Evolutionary conservation across 1,140 invertebrate genomes (phyloP).

Genomic region (Berghia stephanieae): DNA sequence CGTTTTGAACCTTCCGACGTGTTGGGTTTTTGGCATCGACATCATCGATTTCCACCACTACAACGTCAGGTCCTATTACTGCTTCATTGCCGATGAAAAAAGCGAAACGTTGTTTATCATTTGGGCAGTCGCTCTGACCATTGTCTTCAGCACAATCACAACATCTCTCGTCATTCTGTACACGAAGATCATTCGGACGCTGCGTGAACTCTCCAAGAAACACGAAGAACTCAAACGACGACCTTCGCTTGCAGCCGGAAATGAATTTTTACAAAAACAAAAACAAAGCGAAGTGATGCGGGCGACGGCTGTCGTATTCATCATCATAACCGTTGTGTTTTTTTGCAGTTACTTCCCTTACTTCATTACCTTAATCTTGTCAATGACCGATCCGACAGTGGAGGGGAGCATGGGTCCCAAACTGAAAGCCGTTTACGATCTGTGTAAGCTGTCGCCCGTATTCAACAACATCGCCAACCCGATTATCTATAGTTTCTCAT

Average conservation of each 20-base stretch:
- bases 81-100: conserved; percentile 31
- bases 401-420: conserved; percentile 28
- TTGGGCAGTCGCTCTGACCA: conserved; percentile 10
- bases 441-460: conserved; percentile 35
- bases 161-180: conserved; percentile 29
- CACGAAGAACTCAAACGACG: conserved; percentile 30
- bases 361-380: conserved; percentile 32
- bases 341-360: conserved; percentile 40
- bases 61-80: conserved; percentile 14
- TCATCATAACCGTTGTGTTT: conserved; percentile 41
- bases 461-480: conserved; percentile 41
- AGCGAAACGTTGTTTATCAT: conserved; percentile 9
- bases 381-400: conserved; percentile 10
- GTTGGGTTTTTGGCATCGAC: conserved; percentile 33
- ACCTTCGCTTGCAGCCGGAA: conserved; percentile 24
- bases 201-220: conserved; percentile 27
- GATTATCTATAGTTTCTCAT: conserved; percentile 43
- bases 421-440: conserved; percentile 36
- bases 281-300: conserved; percentile 29
- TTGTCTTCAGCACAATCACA: conserved; percentile 27
- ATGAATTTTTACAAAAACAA: neutral
- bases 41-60: neutral
- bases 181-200: conserved; percentile 13
- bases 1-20: conserved; percentile 17
- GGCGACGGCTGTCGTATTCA: conserved; percentile 32